Evolutionary conservation across 1,140 invertebrate species (phyloP).

Genomic region (Aphaenogaster floridana): DNA sequence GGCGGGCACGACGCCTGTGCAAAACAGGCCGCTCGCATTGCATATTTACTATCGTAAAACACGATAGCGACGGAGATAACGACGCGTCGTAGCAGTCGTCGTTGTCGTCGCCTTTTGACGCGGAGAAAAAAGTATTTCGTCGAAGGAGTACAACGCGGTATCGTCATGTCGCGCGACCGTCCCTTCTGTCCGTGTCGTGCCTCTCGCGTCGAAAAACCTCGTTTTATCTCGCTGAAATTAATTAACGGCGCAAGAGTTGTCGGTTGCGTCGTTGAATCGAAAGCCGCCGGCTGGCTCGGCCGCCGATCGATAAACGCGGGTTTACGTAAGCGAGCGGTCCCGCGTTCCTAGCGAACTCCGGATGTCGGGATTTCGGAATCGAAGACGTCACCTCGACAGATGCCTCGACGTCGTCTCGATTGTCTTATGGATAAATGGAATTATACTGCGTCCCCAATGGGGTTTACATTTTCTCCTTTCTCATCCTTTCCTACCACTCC

Average conservation of each 20-base stretch:
- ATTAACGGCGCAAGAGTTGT: not conserved
- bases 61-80: constrained; percentile 60
- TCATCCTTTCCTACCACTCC: no score
- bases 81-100: not conserved
- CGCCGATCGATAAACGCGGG: constrained; percentile 13
- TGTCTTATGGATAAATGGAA: not conserved
- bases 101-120: constrained; percentile 1
- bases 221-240: not conserved
- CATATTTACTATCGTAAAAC: constrained; percentile 64
- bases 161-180: not conserved
- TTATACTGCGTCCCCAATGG: no score
- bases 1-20: constrained; percentile 22
- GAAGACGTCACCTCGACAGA: not conserved
- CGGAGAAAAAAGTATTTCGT: constrained; percentile 19
- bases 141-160: constrained; percentile 9
- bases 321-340: constrained; percentile 23
- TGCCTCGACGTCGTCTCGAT: not conserved
- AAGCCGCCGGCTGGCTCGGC: not conserved
- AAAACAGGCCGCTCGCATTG: constrained; percentile 55
- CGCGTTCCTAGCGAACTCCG: not conserved
- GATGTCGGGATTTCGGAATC: not conserved
- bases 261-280: not conserved
- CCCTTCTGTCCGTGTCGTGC: not conserved
- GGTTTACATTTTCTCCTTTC: no score
- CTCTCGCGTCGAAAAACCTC: not conserved